Evolutionary conservation across 2,888 invertebrate genomes (phyloP).

Genomic region (Drosophila mercatorum): DNA sequence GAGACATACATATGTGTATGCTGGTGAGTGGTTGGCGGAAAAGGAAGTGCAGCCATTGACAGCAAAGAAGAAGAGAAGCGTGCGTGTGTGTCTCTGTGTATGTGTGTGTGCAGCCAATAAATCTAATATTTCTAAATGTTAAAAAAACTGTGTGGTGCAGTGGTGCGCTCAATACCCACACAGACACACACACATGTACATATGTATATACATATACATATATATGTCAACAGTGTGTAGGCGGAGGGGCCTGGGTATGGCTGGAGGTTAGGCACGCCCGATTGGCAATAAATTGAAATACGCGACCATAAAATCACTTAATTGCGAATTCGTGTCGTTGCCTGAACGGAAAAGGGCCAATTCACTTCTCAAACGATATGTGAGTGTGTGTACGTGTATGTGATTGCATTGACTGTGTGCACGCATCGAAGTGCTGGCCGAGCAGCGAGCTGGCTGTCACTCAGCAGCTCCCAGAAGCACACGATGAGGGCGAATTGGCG

Average conservation of each 20-base stretch:
- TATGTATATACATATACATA: not conserved
- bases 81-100: slow-evolving; percentile 13
- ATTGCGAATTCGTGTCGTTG: slow-evolving; percentile 74
- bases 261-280: slow-evolving; percentile 53
- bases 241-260: not conserved
- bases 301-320: slow-evolving; percentile 80
- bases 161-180: not conserved
- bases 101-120: slow-evolving; percentile 47
- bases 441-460: slow-evolving; percentile 36
- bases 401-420: slow-evolving; percentile 55
- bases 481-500: slow-evolving; percentile 6
- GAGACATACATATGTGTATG: not conserved
- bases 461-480: slow-evolving; percentile 20
- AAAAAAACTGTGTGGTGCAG: slow-evolving; percentile 45
- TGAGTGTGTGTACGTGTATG: slow-evolving; percentile 32
- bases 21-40: slow-evolving; percentile 36
- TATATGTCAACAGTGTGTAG: slow-evolving; percentile 46
- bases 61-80: slow-evolving; percentile 21
- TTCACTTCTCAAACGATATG: slow-evolving; percentile 52
- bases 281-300: slow-evolving; percentile 79
- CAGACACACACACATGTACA: not conserved
- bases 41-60: slow-evolving; percentile 73
- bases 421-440: slow-evolving; percentile 32
- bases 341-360: slow-evolving; percentile 62
- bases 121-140: slow-evolving; percentile 68